Base-by-base conservation (phyloP, 2,888 invertebrate species). In the Heliconius erato region DNA sequence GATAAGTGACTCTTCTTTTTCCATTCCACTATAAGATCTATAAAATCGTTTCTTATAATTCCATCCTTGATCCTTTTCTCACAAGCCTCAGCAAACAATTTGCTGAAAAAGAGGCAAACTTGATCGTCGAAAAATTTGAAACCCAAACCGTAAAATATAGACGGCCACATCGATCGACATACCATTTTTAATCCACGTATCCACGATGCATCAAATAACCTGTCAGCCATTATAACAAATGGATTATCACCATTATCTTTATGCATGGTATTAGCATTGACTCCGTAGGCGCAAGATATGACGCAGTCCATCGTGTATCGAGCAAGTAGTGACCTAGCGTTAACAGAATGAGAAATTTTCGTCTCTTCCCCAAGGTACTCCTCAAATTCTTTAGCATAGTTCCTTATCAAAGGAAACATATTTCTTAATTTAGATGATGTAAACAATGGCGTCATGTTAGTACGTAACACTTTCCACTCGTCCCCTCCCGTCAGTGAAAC, bases 341-440 rank as follows among this genome's bases (percentile, higher is more conserved):
- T 92, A 0, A 91, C 69, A 0, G 85, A 85, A 0, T 87, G 85
- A 0, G 85, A 84, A 4, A 54, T 63, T 11, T 85, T 83, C 11
- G 79, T 79, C 78, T 87, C 85, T 12, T 89, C 83, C 19, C 90
- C 89, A 0, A 94, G 86, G 79, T 91, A 83, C 0, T 85, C 87
- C 67, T 94, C 93, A 4, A 92, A 90, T 0, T 84, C 85, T 14
- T 84, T 80, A 0, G 89, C 82, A 74, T 94, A 19, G 14, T 78
- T 67, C 6, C 44, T 26, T 44, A 78, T 67, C 28, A 67, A 67
- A 19, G 63, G 65, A 44, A 78, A 67, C 65, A 94, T 94, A 26
- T 89, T 92, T 83, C 90, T 94, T 89, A 94, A 92, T 84, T 94
- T 94, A 0, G 91, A 87, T 0, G 92, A 91, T 0, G 94, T 90